Base-by-base conservation (phyloP, 1,140 invertebrate genomes). In the Bombus cullumanus region DNA sequence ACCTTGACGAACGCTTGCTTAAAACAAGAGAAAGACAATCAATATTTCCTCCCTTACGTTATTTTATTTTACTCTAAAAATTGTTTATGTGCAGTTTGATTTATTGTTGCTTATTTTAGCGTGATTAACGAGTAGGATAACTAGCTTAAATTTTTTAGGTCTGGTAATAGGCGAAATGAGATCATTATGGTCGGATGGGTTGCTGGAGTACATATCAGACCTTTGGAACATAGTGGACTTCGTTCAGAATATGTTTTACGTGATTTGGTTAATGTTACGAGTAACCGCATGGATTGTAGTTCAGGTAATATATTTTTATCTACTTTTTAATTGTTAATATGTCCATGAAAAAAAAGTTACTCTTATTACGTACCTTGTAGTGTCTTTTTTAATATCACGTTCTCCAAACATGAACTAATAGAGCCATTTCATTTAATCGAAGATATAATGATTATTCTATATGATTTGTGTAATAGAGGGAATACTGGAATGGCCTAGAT, bases 181-280 rank as follows among this genome's bases (percentile, higher is more conserved):
- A 91, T 96, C 98, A 41, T 95, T 99, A 28, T 99, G 98, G 97
- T 96, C 97, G 0, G 97, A 97, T 84, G 99, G 99, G 0, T 92
- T 99, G n/a, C 93, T 97, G 53, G 98, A 99, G 69, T 99, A 99
- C 92, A 96, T 99, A 53, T 97, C 97, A 73, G 98, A 99, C 95
- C 96, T 99, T 83, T 99, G 99, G 99, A 99, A 99, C 93, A 98
- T 99, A 89, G 97, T 99, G 9, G 99, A 99, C 94, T 99, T 99
- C 92, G 97, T 99, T 89, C 99, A 98, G 31, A 99, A 99, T 94
- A 96, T 97, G 86, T 98, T 99, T 90, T 99, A 99, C 92, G 97
- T 99, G 34, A 97, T 98, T 41, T 99, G 99, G 97, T 97, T 99
- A 77, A 96, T 97, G 83, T 96, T 99, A 86, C 96, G 98, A 88